A percentile compares a stretch with the other conserved stretches of the same genome.
phyloP scores from a whole-genome alignment of 2,113 vertebrate species.

The Nipponia nippon region DNA sequence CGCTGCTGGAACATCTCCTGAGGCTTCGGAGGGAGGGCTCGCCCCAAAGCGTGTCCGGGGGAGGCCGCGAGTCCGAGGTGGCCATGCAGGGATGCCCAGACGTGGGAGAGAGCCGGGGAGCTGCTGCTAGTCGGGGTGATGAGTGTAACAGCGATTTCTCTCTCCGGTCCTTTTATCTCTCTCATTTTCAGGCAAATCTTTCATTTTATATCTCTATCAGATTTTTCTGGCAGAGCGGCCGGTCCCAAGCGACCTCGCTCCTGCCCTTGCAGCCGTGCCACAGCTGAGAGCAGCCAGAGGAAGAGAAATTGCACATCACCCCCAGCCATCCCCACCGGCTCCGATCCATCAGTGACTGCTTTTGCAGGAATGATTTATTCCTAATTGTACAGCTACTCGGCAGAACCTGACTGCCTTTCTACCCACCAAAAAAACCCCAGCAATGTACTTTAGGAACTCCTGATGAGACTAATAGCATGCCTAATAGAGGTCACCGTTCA shows the following conservation, averaged over 20 bases:
- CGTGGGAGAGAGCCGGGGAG: not conserved
- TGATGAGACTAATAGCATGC: not conserved
- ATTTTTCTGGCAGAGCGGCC: not conserved
- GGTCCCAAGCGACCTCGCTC: not conserved
- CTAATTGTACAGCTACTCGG: not conserved
- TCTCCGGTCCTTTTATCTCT: not conserved
- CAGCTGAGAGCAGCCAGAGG: not conserved
- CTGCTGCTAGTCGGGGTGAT: not conserved
- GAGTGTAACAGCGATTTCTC: not conserved
- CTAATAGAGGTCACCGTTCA: not conserved
- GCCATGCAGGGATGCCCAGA: rapidly evolving
- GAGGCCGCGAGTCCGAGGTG: rapidly evolving
- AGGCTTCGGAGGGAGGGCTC: not conserved
- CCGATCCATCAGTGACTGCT: not conserved
- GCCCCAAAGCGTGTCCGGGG: rapidly evolving
- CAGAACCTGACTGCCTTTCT: not conserved
- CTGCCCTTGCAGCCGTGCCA: not conserved
- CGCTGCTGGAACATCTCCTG: not conserved
- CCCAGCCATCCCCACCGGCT: not conserved
- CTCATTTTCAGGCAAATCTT: not conserved
- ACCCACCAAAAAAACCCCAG: not conserved
- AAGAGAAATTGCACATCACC: not conserved
- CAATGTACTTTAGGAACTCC: not conserved
- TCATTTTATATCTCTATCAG: not conserved
- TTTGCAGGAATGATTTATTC: not conserved